Evolutionary conservation across 92 coral and sea anemone genomes (phyloP).

Genomic region (Montipora capitata): DNA sequence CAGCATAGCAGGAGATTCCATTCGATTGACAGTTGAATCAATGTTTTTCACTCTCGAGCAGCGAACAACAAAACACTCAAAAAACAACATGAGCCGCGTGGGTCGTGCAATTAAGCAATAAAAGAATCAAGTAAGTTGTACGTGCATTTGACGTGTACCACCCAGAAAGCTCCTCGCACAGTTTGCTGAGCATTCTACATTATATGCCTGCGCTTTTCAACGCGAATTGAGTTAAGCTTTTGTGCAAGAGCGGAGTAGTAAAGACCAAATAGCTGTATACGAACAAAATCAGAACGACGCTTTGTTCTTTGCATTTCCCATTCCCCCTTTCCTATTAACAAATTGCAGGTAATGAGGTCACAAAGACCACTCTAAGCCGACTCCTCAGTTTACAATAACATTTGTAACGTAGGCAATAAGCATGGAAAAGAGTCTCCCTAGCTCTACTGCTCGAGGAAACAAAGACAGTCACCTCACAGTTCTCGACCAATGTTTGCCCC

Average conservation of each 20-base stretch:
- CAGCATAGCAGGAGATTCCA: conserved; percentile 35
- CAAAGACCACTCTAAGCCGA: no score
- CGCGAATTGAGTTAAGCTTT: background rate
- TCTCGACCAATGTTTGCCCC: no score
- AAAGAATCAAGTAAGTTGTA: conserved; percentile 1
- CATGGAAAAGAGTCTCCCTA: no score
- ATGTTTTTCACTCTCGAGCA: conserved; percentile 3
- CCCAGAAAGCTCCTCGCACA: background rate
- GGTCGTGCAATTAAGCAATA: background rate
- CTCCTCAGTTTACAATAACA: no score
- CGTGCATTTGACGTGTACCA: background rate
- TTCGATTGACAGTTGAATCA: background rate
- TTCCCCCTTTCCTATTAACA: background rate
- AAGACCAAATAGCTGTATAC: background rate
- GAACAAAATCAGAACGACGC: background rate
- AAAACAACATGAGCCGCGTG: conserved; percentile 11
- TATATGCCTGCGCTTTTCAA: background rate
- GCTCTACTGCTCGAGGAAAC: no score
- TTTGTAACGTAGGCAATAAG: no score
- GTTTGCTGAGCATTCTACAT: background rate
- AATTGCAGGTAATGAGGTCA: no score
- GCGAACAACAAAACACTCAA: background rate
- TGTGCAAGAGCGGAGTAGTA: background rate
- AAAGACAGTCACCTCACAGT: no score
- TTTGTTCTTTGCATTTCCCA: background rate